phyloP scores from a whole-genome alignment of 1,140 invertebrate genomes.

The Bombus consobrinus region DNA sequence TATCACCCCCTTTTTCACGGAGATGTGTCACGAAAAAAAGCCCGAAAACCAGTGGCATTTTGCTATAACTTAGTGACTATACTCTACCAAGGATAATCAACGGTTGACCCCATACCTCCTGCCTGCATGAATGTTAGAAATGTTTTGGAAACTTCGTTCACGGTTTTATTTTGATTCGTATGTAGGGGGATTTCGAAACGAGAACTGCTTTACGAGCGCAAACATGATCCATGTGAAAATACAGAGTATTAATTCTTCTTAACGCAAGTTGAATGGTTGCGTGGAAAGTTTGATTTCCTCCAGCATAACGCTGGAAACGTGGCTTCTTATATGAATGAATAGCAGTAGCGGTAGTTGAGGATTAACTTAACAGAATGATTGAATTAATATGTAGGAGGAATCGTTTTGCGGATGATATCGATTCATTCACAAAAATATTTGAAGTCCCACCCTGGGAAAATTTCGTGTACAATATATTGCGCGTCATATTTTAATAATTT shows the following conservation, averaged over 20 bases:
- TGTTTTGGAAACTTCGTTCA: constrained; percentile 36
- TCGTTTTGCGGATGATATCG: not conserved
- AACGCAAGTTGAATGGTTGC: not conserved
- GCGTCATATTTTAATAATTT: no score
- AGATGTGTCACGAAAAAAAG: constrained; percentile 34
- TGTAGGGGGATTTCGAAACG: not conserved
- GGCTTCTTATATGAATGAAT: no score
- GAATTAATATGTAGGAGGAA: not conserved
- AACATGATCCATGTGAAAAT: not conserved
- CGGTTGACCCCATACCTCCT: constrained; percentile 37
- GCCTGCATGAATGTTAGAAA: constrained; percentile 25
- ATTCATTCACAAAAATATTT: no score
- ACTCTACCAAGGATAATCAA: constrained; percentile 64
- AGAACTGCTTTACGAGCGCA: constrained; percentile 13
- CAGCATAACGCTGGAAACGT: no score
- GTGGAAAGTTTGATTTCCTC: not conserved
- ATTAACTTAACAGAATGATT: not conserved
- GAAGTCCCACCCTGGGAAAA: not conserved
- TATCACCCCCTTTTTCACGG: not conserved
- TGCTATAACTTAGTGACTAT: constrained; percentile 61
- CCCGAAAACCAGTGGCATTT: constrained; percentile 30
- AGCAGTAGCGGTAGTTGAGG: not conserved
- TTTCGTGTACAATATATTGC: not conserved
- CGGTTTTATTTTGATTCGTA: not conserved
- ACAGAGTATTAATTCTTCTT: not conserved